Conservation (phyloP, 2,113 vertebrate species). For the Campylorhamphus procurvoides region DNA sequence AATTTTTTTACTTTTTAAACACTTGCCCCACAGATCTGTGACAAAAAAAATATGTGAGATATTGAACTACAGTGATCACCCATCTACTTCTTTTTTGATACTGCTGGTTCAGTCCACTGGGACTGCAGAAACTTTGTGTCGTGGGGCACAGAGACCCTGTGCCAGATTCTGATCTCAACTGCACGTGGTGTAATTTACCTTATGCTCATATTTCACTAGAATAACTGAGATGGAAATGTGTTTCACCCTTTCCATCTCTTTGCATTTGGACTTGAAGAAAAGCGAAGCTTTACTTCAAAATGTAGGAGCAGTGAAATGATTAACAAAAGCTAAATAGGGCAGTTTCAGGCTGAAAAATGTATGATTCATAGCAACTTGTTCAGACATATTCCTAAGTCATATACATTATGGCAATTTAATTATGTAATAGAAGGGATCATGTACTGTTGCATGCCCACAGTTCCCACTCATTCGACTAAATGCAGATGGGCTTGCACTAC, state of each 20-base stretch:
- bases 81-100: neutral
- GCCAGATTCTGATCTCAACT: constrained; percentile 31
- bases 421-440: constrained; percentile 52
- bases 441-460: constrained; percentile 24
- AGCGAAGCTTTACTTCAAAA: neutral
- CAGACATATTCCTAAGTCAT: constrained; percentile 36
- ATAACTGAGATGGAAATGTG: neutral
- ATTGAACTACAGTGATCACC: neutral
- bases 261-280: neutral
- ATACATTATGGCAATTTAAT: constrained; percentile 55
- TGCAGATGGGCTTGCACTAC: neutral
- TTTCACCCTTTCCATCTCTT: neutral
- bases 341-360: constrained; percentile 40
- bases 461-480: neutral
- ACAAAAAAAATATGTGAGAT: neutral
- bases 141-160: neutral
- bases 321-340: constrained; percentile 39
- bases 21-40: neutral
- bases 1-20: neutral
- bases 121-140: neutral
- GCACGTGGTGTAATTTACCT: neutral
- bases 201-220: neutral
- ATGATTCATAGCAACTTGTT: constrained; percentile 55
- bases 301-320: neutral
- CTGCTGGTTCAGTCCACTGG: neutral